phyloP scores from a whole-genome alignment of 2,888 invertebrate species.

The Pristionchus mayeri region DNA sequence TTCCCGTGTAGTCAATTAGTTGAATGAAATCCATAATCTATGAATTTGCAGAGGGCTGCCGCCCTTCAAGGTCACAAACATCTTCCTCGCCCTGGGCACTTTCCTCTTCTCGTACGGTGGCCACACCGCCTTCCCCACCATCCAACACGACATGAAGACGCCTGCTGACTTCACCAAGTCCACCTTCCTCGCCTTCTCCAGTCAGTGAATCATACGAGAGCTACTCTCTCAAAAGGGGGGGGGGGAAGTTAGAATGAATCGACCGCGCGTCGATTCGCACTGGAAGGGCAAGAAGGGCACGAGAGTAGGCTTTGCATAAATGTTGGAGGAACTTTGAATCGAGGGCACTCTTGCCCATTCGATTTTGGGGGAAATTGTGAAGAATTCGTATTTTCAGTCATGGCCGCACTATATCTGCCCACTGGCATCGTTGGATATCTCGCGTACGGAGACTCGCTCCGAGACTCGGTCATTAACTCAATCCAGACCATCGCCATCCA shows the following conservation, averaged over 20 bases:
- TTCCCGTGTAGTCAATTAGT: no score
- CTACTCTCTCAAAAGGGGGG: no score
- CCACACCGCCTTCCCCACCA: constrained; percentile 72
- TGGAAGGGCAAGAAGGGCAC: neutral
- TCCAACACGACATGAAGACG: constrained; percentile 74
- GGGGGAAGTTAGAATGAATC: neutral
- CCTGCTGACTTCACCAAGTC: constrained; percentile 71
- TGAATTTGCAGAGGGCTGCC: constrained; percentile 35
- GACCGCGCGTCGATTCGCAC: neutral
- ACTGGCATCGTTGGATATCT: constrained; percentile 70
- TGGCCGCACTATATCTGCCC: constrained; percentile 70
- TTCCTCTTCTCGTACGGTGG: constrained; percentile 74
- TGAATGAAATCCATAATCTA: no score
- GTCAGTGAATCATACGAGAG: constrained; percentile 59
- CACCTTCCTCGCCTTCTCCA: constrained; percentile 67
- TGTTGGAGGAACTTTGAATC: no score
- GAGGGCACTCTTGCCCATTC: no score
- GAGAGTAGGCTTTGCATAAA: constrained; percentile 1
- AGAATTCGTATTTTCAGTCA: constrained; percentile 69
- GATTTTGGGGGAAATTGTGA: no score
- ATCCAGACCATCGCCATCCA: constrained; percentile 66
- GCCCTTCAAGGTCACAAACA: constrained; percentile 10
- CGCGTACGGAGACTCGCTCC: constrained; percentile 67
- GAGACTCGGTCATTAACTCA: constrained; percentile 70
- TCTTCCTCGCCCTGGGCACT: constrained; percentile 74